Evolutionary conservation across 2,113 vertebrate species (phyloP).

Genomic region (Phainopepla nitens): DNA sequence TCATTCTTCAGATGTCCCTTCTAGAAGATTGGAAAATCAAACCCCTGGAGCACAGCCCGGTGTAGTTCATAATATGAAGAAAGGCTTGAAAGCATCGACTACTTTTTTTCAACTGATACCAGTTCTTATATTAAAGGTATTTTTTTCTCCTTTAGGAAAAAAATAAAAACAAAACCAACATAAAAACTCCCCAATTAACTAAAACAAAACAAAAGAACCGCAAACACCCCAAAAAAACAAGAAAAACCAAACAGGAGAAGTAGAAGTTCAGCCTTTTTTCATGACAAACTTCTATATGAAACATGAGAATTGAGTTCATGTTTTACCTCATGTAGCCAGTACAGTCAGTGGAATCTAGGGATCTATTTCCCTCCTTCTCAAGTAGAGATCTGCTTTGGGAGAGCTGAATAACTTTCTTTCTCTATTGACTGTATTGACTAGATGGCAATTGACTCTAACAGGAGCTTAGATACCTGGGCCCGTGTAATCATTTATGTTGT

Average conservation of each 20-base stretch:
- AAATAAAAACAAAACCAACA: accelerated
- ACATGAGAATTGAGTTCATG: neutral
- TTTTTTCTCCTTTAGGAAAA: neutral
- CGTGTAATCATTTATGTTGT: neutral
- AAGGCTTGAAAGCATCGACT: neutral
- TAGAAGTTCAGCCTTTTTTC: neutral
- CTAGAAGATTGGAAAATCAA: neutral
- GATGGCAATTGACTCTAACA: neutral
- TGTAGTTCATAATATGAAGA: neutral
- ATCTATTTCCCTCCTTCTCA: neutral
- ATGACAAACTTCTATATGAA: neutral
- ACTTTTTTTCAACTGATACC: neutral
- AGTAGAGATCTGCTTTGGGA: neutral
- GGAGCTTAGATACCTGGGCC: neutral
- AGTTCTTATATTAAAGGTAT: neutral
- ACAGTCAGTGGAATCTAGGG: neutral
- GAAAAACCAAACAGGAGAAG: neutral
- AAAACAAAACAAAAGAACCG: accelerated
- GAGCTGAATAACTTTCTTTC: neutral
- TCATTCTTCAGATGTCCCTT: neutral
- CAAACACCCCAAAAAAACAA: neutral
- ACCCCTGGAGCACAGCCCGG: neutral
- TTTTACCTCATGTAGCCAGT: neutral
- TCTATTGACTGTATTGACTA: neutral
- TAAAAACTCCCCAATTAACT: neutral